Evolutionary conservation across 2,888 invertebrate genomes (phyloP).

Genomic region (Pimpla rufipes): DNA sequence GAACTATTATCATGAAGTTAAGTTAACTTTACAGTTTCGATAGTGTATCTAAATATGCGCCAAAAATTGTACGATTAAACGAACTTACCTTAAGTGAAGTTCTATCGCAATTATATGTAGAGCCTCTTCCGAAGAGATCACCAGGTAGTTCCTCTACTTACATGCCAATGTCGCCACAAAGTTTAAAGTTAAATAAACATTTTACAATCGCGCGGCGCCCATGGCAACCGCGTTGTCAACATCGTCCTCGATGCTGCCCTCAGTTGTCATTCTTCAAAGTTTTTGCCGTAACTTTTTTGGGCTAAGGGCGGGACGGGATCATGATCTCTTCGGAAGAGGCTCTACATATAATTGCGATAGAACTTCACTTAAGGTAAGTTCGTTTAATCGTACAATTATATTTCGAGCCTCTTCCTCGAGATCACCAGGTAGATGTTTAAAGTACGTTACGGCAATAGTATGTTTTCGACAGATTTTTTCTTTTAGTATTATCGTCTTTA

Average conservation of each 20-base stretch:
- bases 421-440: conserved; percentile 59
- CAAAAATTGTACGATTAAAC: conserved; percentile 1
- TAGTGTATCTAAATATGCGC: no score
- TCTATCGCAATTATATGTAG: not conserved
- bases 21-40: no score
- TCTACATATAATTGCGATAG: conserved; percentile 1
- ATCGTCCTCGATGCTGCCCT: not conserved
- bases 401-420: conserved; percentile 56
- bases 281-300: conserved; percentile 25
- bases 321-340: not conserved
- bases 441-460: conserved; percentile 24
- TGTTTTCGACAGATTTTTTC: not conserved
- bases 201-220: not conserved
- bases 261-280: conserved; percentile 14
- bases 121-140: not conserved
- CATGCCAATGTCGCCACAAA: not conserved
- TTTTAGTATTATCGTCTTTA: no score
- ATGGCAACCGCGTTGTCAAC: not conserved
- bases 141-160: not conserved
- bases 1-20: no score
- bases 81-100: not conserved
- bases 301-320: not conserved
- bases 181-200: not conserved
- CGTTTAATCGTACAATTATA: conserved; percentile 59
- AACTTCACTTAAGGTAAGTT: conserved; percentile 23